Conservation (phyloP, 2,888 invertebrate species). For the Drosophila melanosoma region DNA sequence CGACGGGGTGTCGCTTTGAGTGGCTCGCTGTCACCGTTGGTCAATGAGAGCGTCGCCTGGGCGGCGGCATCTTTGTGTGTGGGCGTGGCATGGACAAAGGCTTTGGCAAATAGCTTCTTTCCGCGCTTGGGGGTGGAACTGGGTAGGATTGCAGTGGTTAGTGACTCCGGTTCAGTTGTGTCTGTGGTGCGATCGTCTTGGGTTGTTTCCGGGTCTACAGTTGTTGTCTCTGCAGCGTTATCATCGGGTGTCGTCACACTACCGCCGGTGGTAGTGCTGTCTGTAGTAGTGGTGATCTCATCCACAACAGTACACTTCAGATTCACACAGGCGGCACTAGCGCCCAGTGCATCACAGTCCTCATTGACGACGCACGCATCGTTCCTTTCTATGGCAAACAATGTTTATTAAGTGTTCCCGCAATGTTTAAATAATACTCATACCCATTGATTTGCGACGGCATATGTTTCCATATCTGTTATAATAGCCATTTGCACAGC, state of each 20-base stretch:
- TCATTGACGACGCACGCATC: constrained; percentile 84
- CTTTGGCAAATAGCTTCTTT: constrained; percentile 50
- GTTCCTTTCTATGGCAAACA: constrained; percentile 66
- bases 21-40: constrained; percentile 55
- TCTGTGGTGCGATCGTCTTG: constrained; percentile 29
- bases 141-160: constrained; percentile 21
- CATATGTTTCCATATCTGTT: constrained; percentile 85
- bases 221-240: constrained; percentile 32
- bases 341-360: constrained; percentile 82
- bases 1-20: constrained; percentile 38
- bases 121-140: constrained; percentile 4
- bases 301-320: constrained; percentile 73
- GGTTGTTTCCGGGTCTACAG: constrained; percentile 50
- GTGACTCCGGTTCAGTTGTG: constrained; percentile 24
- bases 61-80: constrained; percentile 60
- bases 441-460: constrained; percentile 84
- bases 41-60: constrained; percentile 58
- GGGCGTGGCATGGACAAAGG: constrained; percentile 59
- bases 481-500: constrained; percentile 85
- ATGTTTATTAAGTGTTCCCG: neutral
- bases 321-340: constrained; percentile 75
- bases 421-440: neutral
- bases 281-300: constrained; percentile 51
- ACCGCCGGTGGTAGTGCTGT: constrained; percentile 12
- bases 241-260: constrained; percentile 38